These are phyloP conservation scores for Xanthorhoe spadicearia DNA, from an alignment of 2,888 invertebrate genomes.

Conservation along the genomic window DNA sequence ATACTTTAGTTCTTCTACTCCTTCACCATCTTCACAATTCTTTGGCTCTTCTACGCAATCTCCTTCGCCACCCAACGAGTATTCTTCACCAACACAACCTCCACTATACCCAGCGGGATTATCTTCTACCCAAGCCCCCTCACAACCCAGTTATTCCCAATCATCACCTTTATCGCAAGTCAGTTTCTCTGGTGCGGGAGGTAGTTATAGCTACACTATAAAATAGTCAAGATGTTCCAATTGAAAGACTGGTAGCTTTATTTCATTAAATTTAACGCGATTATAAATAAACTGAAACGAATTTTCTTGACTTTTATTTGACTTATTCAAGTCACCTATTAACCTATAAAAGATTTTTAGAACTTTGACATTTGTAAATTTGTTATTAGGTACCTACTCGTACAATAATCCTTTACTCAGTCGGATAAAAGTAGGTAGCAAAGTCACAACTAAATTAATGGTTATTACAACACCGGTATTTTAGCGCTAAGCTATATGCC, in stretches of 20 bases:
- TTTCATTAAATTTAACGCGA: conserved; percentile 14
- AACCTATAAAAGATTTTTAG: no score
- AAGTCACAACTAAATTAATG: conserved; percentile 24
- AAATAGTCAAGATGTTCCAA: conserved; percentile 18
- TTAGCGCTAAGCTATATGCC: conserved; percentile 31
- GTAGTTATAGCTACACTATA: conserved; percentile 56
- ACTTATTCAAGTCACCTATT: no score
- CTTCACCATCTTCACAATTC: background rate
- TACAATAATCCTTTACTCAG: background rate
- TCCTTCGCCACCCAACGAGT: background rate
- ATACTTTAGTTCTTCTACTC: conserved; percentile 1
- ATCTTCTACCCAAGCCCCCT: conserved; percentile 21
- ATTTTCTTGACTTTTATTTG: conserved; percentile 12
- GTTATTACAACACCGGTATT: conserved; percentile 26
- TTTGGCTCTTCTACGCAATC: conserved; percentile 16
- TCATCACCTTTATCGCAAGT: conserved; percentile 78
- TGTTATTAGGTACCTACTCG: background rate
- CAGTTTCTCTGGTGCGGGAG: conserved; percentile 83
- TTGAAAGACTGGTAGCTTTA: conserved; percentile 35
- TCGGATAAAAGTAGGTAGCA: conserved; percentile 9
- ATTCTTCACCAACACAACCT: conserved; percentile 5
- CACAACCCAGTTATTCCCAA: conserved; percentile 45
- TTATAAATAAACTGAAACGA: conserved; percentile 25
- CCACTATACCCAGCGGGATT: conserved; percentile 22
- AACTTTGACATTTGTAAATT: background rate